Evolutionary conservation across 2,888 invertebrate genomes (phyloP), one percentile per base, ranked within the genome.

Genomic region (Troides helena): DNA sequence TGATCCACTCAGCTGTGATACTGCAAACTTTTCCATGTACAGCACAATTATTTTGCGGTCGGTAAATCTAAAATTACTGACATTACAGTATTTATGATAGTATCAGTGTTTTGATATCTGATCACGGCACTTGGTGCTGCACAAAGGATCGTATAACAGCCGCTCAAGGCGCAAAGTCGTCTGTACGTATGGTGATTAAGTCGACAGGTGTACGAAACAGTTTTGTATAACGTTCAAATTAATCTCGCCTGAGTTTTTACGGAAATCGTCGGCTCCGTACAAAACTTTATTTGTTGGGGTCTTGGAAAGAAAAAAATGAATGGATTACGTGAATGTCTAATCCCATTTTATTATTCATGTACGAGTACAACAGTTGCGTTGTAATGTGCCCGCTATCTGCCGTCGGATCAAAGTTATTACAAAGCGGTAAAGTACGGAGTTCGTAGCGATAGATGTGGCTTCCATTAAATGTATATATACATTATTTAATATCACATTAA

Each of bases 271-370:
- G 68, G 68, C 62, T 64, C 65, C 30, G 60, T 67, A 67, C 65
- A 65, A 71, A 65, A 66, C 59, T 65, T 74, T 72, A 71, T 72
- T 70, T 70, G 65, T 69, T 58, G 62, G 69, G 65, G 72, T 66
- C 67, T 70, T 68, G 71, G 71, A 71, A 72, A 65, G 62, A 53
- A 65, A 62, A 62, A 46, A 46, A 46, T 46, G 68, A 72, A 72
- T 71, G 75, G 74, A 74, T 76, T 76, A 74, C 73, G 74, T 74
- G 73, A 75, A 74, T 76, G 74, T 76, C 74, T 77, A 76, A 80
- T 80, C 76, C 72, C 68, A 73, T 73, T 82, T 86, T 86, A 84
- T 83, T 87, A 87, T 87, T 85, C 86, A 85, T 84, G 80, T 82
- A 84, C 78, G 81, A 82, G 85, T 82, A 85, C 85, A 82, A 78